These are phyloP conservation scores for Cremastinae sp. DNA, from an alignment of 2,888 invertebrate genomes.

Conservation along the genomic window DNA sequence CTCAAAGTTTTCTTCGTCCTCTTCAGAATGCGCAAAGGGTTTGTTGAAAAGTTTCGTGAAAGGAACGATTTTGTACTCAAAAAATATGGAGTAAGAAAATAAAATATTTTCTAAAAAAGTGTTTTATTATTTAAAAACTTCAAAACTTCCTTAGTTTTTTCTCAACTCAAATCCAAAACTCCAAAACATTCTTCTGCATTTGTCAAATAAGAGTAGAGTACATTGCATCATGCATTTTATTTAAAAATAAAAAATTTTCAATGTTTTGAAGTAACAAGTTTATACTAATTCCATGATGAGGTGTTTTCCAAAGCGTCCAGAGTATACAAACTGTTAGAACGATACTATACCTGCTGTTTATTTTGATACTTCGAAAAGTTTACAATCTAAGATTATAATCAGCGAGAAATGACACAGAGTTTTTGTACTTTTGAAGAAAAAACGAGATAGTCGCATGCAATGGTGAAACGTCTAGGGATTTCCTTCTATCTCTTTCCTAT, in stretches of 20 bases:
- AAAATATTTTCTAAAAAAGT: too few relatives aligned
- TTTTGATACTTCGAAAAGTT: constrained; percentile 49
- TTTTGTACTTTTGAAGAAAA: constrained; percentile 50
- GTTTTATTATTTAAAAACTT: too few relatives aligned
- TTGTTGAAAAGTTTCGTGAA: too few relatives aligned
- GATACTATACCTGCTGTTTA: constrained; percentile 48
- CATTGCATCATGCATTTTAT: constrained; percentile 44
- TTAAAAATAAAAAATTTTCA: constrained; percentile 36
- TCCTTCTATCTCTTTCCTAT: not conserved
- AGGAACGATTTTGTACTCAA: too few relatives aligned
- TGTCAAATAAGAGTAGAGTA: constrained; percentile 19
- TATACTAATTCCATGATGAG: constrained; percentile 48
- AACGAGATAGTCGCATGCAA: constrained; percentile 51
- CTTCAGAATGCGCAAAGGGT: too few relatives aligned
- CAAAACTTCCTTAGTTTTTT: too few relatives aligned
- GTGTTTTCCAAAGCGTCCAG: constrained; percentile 60
- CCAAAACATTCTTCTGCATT: not conserved
- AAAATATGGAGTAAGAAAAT: too few relatives aligned
- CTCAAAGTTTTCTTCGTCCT: too few relatives aligned
- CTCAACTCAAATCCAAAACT: too few relatives aligned
- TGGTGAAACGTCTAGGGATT: not conserved
- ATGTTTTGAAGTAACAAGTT: constrained; percentile 57
- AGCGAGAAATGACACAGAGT: constrained; percentile 31
- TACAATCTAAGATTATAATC: constrained; percentile 65
- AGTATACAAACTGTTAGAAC: constrained; percentile 49